Conservation (phyloP, 2,113 vertebrate genomes). For the Callorhinus ursinus region DNA sequence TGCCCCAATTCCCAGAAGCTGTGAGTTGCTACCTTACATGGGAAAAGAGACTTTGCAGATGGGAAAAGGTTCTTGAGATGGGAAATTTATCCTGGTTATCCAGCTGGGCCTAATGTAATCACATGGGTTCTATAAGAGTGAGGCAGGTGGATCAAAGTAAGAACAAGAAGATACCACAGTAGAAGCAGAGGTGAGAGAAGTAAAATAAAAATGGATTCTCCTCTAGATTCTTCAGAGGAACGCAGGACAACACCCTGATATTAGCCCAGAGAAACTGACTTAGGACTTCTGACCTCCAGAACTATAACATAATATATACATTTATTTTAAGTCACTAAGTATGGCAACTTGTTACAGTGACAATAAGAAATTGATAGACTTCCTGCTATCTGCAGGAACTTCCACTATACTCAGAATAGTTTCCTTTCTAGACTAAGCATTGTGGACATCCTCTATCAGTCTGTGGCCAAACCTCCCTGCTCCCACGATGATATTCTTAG, state of each 20-base stretch:
- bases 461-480: neutral
- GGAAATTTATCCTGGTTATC: neutral
- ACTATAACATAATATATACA: neutral
- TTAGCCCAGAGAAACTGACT: neutral
- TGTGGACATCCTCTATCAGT: neutral
- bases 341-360: neutral
- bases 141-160: neutral
- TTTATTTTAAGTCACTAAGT: neutral
- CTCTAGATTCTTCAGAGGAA: neutral
- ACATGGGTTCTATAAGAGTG: neutral
- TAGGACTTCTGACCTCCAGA: neutral
- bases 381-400: neutral
- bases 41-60: neutral
- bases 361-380: neutral
- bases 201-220: neutral
- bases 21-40: neutral
- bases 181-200: neutral
- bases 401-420: neutral
- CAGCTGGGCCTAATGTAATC: neutral
- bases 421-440: neutral
- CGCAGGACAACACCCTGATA: neutral
- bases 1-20: neutral
- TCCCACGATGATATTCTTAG: neutral
- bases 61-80: neutral
- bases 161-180: neutral